Conservation (phyloP, 2,113 vertebrate species). For the Cettia cetti region DNA sequence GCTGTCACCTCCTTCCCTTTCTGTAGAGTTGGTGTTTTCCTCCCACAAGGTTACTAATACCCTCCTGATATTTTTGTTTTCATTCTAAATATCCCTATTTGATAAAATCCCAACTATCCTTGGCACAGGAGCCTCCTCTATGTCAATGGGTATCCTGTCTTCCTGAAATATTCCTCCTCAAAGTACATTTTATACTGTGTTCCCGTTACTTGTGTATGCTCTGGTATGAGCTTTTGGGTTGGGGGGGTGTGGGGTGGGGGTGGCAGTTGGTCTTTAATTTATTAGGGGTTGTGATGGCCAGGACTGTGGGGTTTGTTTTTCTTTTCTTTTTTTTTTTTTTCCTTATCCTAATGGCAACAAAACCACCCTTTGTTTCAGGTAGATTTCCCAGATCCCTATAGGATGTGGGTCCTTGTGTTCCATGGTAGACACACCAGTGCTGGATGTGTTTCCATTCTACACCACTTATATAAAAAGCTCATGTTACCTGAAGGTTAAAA, state of each 20-base stretch:
- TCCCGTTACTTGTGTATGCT: not conserved
- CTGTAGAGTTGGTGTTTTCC: not conserved
- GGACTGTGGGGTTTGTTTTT: not conserved
- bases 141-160: accelerated
- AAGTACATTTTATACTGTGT: not conserved
- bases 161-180: not conserved
- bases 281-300: accelerated
- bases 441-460: not conserved
- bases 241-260: no score
- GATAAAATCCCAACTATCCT: not conserved
- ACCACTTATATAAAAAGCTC: not conserved
- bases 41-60: not conserved
- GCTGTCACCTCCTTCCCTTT: not conserved
- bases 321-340: not conserved
- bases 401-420: not conserved
- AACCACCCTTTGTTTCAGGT: not conserved
- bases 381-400: not conserved
- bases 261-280: not conserved
- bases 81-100: not conserved
- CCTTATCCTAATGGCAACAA: not conserved
- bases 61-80: not conserved
- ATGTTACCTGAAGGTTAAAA: not conserved
- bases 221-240: not conserved
- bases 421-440: accelerated
- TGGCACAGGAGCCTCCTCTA: not conserved